Base-by-base conservation (phyloP, 2,888 invertebrate genomes). In the Rhabditoides inermis region DNA sequence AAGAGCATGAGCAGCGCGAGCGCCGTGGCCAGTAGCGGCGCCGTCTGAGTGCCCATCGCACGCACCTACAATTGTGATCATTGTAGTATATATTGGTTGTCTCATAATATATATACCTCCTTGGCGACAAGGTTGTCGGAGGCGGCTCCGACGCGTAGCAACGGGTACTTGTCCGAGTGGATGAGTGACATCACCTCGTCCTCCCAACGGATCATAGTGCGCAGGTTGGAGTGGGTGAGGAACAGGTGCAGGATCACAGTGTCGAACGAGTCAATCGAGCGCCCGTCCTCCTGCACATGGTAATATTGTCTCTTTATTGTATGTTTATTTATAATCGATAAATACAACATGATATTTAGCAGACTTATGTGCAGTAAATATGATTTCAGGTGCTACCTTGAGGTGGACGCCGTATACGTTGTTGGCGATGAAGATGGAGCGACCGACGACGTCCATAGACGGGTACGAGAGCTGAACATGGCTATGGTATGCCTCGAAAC, bases 91-190 rank as follows among this genome's bases (percentile, higher is more conserved):
- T 39, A 39, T 39, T n/a, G 25, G 25, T 25, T 20, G 42, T 23
- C 6, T 23, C 6, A 41, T n/a, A 30, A 28, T 2, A 5, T 18
- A 28, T 28, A 45, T 26, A 46, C 49, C 39, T 53, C 58, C 49
- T 64, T 56, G 6, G 61, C 62, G 4, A 68, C 64, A n/a, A 63
- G 44, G 40, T 57, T 63, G 50, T 68, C 68, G 23, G 62, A 61
- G 6, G 60, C 68, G 1, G 56, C 62, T 28, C 61, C 63, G 2
- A 45, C 61, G 10, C 36, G 7, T 12, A 68, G 51, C 20, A 65
- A 49, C 7, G 58, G 56, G 45, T 58, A 66, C 26, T 60, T 62
- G 36, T 56, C 50, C 10, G 67, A 60, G n/a, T 7, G 18, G 28
- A 39, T n/a, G 28, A 30, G 32, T 23, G 23, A n/a, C 5, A 23